Evolutionary conservation across 2,888 invertebrate species (phyloP).

Genomic region (Pelosia muscerda): DNA sequence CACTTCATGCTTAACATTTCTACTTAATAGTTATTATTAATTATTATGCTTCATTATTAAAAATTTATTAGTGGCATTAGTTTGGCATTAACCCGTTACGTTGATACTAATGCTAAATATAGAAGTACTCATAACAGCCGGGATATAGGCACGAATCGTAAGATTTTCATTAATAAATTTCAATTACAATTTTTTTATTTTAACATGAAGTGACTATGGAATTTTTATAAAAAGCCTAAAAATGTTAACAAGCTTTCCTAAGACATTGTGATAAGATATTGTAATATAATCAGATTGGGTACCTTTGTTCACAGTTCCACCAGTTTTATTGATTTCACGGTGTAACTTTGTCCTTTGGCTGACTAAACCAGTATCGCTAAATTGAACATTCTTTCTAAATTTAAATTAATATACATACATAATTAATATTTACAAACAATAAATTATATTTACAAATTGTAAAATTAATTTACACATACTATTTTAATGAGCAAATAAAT

Average conservation of each 20-base stretch:
- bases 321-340: slow-evolving; percentile 23
- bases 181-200: slow-evolving; percentile 2
- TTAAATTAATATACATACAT: neutral
- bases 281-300: slow-evolving; percentile 16
- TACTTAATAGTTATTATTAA: slow-evolving; percentile 6
- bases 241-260: slow-evolving; percentile 58
- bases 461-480: slow-evolving; percentile 8
- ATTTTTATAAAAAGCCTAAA: slow-evolving; percentile 53
- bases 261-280: slow-evolving; percentile 47
- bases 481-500: slow-evolving; percentile 11
- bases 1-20: slow-evolving; percentile 38
- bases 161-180: neutral
- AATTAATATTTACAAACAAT: slow-evolving; percentile 12
- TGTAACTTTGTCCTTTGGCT: slow-evolving; percentile 28
- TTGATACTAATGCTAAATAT: neutral
- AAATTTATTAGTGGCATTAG: neutral
- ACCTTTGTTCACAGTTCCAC: slow-evolving; percentile 24
- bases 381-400: neutral
- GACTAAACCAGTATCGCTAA: slow-evolving; percentile 16
- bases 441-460: slow-evolving; percentile 13
- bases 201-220: slow-evolving; percentile 57
- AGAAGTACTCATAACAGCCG: neutral
- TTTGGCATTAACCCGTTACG: neutral
- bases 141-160: slow-evolving; percentile 3
- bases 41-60: neutral